phyloP scores from a whole-genome alignment of 2,888 invertebrate genomes.

The Caenorhabditis plicata region DNA sequence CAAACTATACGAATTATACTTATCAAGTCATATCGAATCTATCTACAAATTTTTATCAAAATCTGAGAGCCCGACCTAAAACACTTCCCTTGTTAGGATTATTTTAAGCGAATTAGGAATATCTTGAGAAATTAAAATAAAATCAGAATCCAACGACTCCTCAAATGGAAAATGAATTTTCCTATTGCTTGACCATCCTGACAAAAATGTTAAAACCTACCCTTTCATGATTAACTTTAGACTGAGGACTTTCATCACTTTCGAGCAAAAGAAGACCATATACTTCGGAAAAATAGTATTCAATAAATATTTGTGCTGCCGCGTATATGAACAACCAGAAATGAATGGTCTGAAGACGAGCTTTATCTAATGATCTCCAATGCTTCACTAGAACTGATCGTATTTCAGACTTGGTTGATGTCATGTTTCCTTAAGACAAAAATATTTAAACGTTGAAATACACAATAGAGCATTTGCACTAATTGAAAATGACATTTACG shows the following conservation, averaged over 20 bases:
- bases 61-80: no score
- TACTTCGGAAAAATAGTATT: conserved; percentile 54
- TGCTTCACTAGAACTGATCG: conserved; percentile 59
- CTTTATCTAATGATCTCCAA: conserved; percentile 61
- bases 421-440: conserved; percentile 31
- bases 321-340: conserved; percentile 62
- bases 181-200: no score
- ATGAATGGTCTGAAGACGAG: conserved; percentile 61
- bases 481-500: not conserved
- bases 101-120: no score
- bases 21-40: no score
- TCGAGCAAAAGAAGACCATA: conserved; percentile 25
- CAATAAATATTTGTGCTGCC: conserved; percentile 58
- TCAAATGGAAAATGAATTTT: no score
- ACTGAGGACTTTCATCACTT: conserved; percentile 17
- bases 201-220: conserved; percentile 5
- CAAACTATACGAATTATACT: no score
- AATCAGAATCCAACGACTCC: no score
- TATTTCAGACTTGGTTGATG: conserved; percentile 49
- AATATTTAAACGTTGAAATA: no score
- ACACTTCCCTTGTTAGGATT: no score
- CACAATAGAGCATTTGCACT: conserved; percentile 4
- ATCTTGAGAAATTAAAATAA: no score
- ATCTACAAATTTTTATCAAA: no score
- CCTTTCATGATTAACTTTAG: conserved; percentile 23